phyloP scores from a whole-genome alignment of 2,888 invertebrate species.

The Alitta virens region DNA sequence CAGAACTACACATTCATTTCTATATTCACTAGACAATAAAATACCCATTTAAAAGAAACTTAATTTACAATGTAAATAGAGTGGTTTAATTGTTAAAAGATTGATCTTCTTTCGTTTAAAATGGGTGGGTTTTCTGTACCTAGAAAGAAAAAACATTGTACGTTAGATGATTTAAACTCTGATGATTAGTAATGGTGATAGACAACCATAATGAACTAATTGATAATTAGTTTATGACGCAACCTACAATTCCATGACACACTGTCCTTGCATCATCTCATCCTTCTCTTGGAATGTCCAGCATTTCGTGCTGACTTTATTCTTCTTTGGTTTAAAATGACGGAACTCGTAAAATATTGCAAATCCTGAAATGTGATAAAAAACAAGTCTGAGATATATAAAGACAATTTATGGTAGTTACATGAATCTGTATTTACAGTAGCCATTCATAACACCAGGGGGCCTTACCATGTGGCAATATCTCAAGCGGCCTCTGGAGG shows the following conservation, averaged over 20 bases:
- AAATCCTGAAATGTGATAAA: constrained; percentile 44
- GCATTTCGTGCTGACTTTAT: constrained; percentile 44
- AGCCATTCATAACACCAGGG: neutral
- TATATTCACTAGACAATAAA: no score
- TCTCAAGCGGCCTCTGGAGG: constrained; percentile 48
- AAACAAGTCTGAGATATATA: neutral
- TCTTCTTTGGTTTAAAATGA: constrained; percentile 53
- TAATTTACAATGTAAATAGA: constrained; percentile 25
- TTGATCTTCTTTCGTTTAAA: constrained; percentile 42
- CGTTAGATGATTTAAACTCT: no score
- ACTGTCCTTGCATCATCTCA: constrained; percentile 48
- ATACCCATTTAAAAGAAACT: neutral
- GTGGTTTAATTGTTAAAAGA: constrained; percentile 30
- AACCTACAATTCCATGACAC: constrained; percentile 50
- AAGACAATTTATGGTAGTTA: neutral
- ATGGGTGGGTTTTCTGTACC: constrained; percentile 53
- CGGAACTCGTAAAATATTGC: constrained; percentile 55
- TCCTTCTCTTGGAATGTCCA: constrained; percentile 52
- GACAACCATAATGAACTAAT: no score
- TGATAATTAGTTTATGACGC: neutral
- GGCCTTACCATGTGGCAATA: constrained; percentile 41
- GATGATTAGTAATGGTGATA: no score
- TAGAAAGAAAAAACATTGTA: constrained; percentile 34
- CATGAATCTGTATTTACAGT: no score
- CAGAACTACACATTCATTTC: no score